These are phyloP conservation scores for Toxotes lorentzi DNA, from an alignment of 2,797 vertebrate species.

Conservation along the genomic window DNA sequence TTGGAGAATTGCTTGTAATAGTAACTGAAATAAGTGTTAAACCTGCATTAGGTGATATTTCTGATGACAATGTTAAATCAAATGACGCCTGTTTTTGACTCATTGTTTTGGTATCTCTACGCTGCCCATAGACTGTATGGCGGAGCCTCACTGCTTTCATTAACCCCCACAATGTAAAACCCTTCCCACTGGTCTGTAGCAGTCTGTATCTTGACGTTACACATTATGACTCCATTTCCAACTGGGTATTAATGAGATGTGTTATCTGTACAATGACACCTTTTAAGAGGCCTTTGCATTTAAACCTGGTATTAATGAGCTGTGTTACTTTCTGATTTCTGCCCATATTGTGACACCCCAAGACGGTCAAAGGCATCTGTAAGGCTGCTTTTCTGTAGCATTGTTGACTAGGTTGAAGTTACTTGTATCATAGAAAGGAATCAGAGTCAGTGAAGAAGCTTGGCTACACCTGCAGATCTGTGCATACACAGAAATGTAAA, in stretches of 20 bases:
- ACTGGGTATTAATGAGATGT: background rate
- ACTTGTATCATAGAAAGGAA: background rate
- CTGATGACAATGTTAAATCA: too few relatives aligned
- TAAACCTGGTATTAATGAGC: background rate
- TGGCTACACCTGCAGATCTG: background rate
- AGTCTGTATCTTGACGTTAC: slow-evolving; percentile 4
- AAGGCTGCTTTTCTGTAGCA: background rate
- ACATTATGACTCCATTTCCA: background rate
- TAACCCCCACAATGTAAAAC: background rate
- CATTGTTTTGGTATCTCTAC: background rate
- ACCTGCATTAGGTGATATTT: background rate
- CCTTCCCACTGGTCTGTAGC: background rate
- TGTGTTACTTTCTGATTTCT: slow-evolving; percentile 9
- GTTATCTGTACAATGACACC: slow-evolving; percentile 11
- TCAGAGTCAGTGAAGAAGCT: slow-evolving; percentile 11
- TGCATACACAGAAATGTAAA: background rate
- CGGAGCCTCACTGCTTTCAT: background rate
- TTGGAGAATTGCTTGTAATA: background rate
- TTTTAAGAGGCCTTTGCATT: slow-evolving; percentile 17
- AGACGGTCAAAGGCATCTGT: background rate
- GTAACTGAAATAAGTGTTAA: too few relatives aligned
- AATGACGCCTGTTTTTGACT: background rate
- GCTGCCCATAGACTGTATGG: too few relatives aligned
- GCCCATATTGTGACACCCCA: background rate
- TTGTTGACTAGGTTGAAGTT: slow-evolving; percentile 18